Evolutionary conservation across 1,140 invertebrate genomes (phyloP), one percentile per base, ranked within the genome.

Genomic region (Drosophila parabipectinata): DNA sequence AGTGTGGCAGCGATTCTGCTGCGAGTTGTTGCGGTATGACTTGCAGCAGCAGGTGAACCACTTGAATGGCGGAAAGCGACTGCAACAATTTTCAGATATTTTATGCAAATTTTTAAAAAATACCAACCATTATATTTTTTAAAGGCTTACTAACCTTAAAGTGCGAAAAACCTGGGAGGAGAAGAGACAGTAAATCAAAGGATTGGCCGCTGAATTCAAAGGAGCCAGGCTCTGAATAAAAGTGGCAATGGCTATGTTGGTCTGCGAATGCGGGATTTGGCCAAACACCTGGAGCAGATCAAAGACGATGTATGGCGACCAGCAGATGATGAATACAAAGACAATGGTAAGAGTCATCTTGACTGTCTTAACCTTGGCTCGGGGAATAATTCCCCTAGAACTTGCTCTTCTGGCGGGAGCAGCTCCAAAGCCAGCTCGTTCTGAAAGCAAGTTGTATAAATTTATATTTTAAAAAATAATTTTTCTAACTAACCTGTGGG

Each of bases 311-410:
- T 98, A 99, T 0, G 98, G 98, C 75, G 97, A 98, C 98, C 98
- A 99, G 93, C 98, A 99, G 3, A 98, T 90, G 54, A 99, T 96
- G 92, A 99, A 99, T 12, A 98, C 98, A 85, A 98, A 97, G 64
- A 99, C 97, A 80, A 99, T 99, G 61, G 98, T 97, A 72, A 98
- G 96, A 0, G 98, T 98, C 98, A 99, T 98, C 93, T 99, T 99
- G 45, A 98, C 96, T n/a, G 97, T 98, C 93, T 98, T 98, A 71
- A 99, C 97, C 93, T 98, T 98, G 7, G 98, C 98, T 78, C 96
- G 94, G 1, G 98, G 98, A 88, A 99, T 98, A 18, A 98, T 94
- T 26, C 98, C 97, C 62, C 97, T 93, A 0, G 96, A 96, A 63
- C 95, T 96, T 1, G 95, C 96, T 52, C 96, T 93, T 26, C 96